Evolutionary conservation across 2,113 vertebrate species (phyloP), one percentile per base, ranked within the genome.

Genomic region (Psilopsiagon aymara): DNA sequence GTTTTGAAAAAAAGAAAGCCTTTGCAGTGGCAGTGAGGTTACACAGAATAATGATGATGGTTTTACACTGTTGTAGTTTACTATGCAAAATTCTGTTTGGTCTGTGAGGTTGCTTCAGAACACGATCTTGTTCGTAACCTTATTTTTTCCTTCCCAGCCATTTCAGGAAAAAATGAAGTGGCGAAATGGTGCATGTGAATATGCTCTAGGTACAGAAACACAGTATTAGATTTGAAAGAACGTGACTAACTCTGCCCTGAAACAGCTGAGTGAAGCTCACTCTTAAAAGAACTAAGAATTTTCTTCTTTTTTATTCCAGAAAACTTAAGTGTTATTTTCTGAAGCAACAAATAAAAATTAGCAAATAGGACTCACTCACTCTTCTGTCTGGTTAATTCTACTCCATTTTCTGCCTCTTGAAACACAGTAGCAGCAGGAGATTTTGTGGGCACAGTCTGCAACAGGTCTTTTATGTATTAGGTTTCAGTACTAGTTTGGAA

Each of bases 51-150:
- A 74, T 2, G 35, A 70, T 0, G 3, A 7, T 41, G 35, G 27
- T 71, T 49, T 51, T 55, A 20, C 1, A 0, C 16, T 17, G n/a
- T 1, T 55, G 39, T 1, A 12, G 17, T 9, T 81, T 24, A 6
- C 6, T 13, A 1, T 0, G 4, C 53, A 46, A 46, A 92, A 74
- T 37, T 52, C 55, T 37, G 8, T 2, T 17, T 2, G 3, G 13
- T 33, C 17, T n/a, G 21, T 41, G 19, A 41, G 1, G 4, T 9
- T 69, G 39, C 20, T 33, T n/a, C 35, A 60, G 76, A 79, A 59
- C 67, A 49, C 0, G 21, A 62, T 49, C 6, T 31, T 18, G 6
- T 27, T 53, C 2, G 7, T 27, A 7, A 47, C 44, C 62, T 29
- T 2, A 8, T 29, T 1, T 64, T 39, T 51, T 41, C 47, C 43